These are phyloP conservation scores for Spongia lamella DNA, from an alignment of 37 sponge, comb jelly and placozoan species.

Conservation along the genomic window DNA sequence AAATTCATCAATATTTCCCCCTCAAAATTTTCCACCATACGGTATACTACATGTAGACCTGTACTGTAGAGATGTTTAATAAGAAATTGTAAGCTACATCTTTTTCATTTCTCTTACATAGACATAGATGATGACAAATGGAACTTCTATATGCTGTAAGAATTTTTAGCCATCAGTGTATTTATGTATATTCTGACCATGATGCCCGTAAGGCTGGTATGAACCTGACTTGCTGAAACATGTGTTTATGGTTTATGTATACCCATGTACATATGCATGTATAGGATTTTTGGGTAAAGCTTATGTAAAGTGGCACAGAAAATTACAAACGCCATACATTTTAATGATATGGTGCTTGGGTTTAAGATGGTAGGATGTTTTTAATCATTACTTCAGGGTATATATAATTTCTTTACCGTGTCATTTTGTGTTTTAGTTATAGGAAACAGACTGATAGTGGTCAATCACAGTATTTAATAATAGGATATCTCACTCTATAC, in stretches of 20 bases:
- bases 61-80: background rate
- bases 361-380: background rate
- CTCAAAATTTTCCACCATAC: too few species aligned
- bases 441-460: constrained; percentile 11
- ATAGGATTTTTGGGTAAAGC: background rate
- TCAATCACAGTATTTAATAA: constrained; percentile 58
- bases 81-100: background rate
- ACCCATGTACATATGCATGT: background rate
- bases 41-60: background rate
- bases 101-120: constrained; percentile 1
- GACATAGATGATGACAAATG: constrained; percentile 87
- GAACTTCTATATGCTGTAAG: constrained; percentile 78
- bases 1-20: too few species aligned
- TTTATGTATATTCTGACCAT: too few species aligned
- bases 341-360: background rate
- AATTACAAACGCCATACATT: too few species aligned
- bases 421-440: constrained; percentile 15
- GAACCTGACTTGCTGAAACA: too few species aligned
- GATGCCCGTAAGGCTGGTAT: too few species aligned
- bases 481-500: constrained; percentile 83
- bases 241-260: constrained; percentile 4
- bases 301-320: too few species aligned
- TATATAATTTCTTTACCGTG: too few species aligned
- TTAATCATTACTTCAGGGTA: too few species aligned
- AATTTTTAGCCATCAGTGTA: too few species aligned